Evolutionary conservation across 92 coral and sea anemone genomes (phyloP).

Genomic region (Paramuricea clavata): DNA sequence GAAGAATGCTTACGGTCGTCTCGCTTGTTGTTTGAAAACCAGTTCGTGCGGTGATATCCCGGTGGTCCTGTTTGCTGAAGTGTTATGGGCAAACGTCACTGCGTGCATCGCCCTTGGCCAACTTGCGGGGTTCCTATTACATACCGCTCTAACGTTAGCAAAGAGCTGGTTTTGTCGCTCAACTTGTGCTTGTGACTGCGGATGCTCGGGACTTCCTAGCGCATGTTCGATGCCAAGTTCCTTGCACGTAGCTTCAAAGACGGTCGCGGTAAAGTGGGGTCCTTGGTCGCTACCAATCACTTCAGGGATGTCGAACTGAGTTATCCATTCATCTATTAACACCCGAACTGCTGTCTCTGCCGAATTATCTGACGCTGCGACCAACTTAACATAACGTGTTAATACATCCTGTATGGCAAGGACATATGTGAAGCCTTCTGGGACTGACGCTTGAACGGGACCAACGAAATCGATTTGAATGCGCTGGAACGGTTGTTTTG

Average conservation of each 20-base stretch:
- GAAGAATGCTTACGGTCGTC: neutral
- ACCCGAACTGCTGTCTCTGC: constrained; percentile 1
- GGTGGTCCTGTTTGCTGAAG: neutral
- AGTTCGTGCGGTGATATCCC: neutral
- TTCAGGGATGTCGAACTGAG: neutral
- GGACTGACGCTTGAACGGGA: constrained; percentile 21
- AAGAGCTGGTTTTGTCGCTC: too few relatives aligned
- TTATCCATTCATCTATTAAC: constrained; percentile 9
- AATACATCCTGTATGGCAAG: constrained; percentile 25
- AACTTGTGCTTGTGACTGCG: too few relatives aligned
- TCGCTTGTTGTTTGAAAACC: neutral
- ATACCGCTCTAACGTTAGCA: too few relatives aligned
- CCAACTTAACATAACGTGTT: constrained; percentile 24
- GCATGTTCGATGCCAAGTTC: too few relatives aligned
- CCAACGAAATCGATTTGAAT: constrained; percentile 34
- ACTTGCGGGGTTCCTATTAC: too few relatives aligned
- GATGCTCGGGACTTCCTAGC: too few relatives aligned
- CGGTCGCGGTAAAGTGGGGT: too few relatives aligned
- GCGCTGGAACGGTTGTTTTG: constrained; percentile 29
- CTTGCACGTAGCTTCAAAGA: too few relatives aligned
- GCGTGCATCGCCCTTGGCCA: too few relatives aligned
- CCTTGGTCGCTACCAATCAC: too few relatives aligned
- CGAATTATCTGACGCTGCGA: constrained; percentile 3
- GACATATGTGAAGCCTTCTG: constrained; percentile 29
- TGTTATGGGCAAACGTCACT: neutral